Evolutionary conservation across 2,113 vertebrate species (phyloP), one percentile per base, ranked within the genome.

Genomic region (Tautogolabrus adspersus): DNA sequence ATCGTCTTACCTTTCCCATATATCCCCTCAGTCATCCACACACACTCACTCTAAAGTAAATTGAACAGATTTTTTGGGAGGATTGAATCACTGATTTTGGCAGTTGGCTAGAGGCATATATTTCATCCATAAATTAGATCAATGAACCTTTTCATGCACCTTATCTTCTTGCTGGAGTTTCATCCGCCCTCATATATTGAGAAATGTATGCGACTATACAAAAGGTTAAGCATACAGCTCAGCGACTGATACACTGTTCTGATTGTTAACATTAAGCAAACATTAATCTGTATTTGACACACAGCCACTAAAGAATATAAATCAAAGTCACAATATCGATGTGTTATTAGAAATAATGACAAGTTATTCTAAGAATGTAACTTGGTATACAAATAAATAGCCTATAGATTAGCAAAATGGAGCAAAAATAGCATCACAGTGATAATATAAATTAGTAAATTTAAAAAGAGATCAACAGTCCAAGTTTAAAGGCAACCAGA

Each of bases 141-240:
- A 71, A 57, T 47, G 11, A 44, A 66, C 19, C 40, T 55, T 18
- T 58, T 34, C 18, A 26, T 47, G 21, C 51, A 21, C 22, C 13
- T 52, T 13, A 15, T 72, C 42, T 60, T 15, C 42, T 52, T 18
- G 23, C 8, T 9, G 0, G 19, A 64, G 68, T 18, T 10, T 55
- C 16, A 62, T 30, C 18, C 3, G 0, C 51, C 22, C 10, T 47
- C 26, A 18, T 11, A 63, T 54, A 56, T 18, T 56, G 10, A 49
- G 13, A 54, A 12, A 37, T 52, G 40, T 26, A 10, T 52, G 34
- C 34, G 30, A 2, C 51, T 51, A n/a, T 67, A 13, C 10, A 18
- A 66, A 75, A 66, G 61, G 19, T 63, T 66, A 57, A 23, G 8
- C 9, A 10, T 44, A 34, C 58, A 40, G 65, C 54, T 69, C 59